Evolutionary conservation across 2,888 invertebrate genomes (phyloP), one percentile per base, ranked within the genome.

Genomic region (Caenorhabditis sinica): DNA sequence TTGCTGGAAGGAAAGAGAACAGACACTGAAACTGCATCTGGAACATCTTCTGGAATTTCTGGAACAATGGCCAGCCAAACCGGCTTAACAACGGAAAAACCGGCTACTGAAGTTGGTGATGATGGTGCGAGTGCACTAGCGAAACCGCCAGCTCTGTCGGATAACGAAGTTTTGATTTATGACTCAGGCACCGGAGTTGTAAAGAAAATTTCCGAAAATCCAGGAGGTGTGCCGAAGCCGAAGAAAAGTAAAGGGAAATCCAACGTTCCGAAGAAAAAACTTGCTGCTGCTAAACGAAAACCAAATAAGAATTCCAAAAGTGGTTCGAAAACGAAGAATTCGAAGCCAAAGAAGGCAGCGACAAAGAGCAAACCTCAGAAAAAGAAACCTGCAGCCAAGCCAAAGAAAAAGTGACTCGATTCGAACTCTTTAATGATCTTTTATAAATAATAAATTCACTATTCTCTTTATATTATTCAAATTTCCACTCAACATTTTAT

Each of bases 291-390:
- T 15, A 56, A 56, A 15, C 56, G 56, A 28, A 60, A 60, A 15
- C 33, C 30, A 33, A 17, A 2, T 0, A 60, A 60, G 8, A 60
- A 60, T 17, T 11, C 33, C n/a, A 60, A 28, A 11, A 33, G 33
- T n/a, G 15, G 30, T n/a, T n/a, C 30, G 6, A 33, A 60, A 33
- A 28, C n/a, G n/a, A 71, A 58, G 43, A 72, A 72, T 11, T 2
- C 72, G 49, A 49, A 36, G 30, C 6, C 36, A 15, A 80, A 65
- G 43, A 80, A 80, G 36, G 45, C 25, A 11, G 30, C n/a, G 2
- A 40, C 53, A 0, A 56, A 43, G n/a, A 69, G 36, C 15, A 60
- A 43, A 20, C 30, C 28, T 28, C 58, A 43, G 45, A 72, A 72
- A 23, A 60, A 30, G 45, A 72, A 60, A 20, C 6, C 72, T 5